Evolutionary conservation across 1,140 invertebrate species (phyloP), one percentile per base, ranked within the genome.

Genomic region (Euura lappo): DNA sequence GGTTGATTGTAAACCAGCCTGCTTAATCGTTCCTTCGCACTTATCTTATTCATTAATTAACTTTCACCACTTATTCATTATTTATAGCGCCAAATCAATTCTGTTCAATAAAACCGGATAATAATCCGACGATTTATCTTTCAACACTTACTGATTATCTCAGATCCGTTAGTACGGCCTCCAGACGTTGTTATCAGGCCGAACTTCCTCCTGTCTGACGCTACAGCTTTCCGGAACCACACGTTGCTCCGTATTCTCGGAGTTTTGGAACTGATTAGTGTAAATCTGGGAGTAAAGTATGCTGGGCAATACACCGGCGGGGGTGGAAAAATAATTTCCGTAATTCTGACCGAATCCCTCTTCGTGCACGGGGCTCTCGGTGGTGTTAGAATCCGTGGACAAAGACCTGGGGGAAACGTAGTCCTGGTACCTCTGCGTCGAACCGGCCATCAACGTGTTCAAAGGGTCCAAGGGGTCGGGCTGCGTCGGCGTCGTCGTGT

Each of bases 241-340:
- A 69, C 85, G 81, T 74, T 87, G 80, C 70, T 87, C 82, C 11
- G 85, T 71, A 76, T 79, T 82, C 72, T 87, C 81, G 76, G 93
- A 93, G 77, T 93, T 93, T 75, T 94, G 93, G 67, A 92, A 91
- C 80, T 95, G 93, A 80, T 94, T 94, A 45, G 93, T 92, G 13
- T 96, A 96, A 13, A 96, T 85, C 80, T 96, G 94, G 11, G 94
- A 94, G 85, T 96, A 95, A 5, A 96, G 87, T 71, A 96, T 89
- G 79, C 94, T 94, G 0, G 94, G 93, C 64, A 95, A 84, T 11
- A 87, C 81, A 1, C 95, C 93, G 28, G 28, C 28, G 0, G 93
- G 89, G 42, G 90, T 89, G 7, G 89, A 90, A 79, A 91, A 93
- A 82, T 92, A 92, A 80, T 92, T 92, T 69, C 90, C 87, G 72